Evolutionary conservation across 2,113 vertebrate species (phyloP).

Genomic region (Clarias macrocephalus): DNA sequence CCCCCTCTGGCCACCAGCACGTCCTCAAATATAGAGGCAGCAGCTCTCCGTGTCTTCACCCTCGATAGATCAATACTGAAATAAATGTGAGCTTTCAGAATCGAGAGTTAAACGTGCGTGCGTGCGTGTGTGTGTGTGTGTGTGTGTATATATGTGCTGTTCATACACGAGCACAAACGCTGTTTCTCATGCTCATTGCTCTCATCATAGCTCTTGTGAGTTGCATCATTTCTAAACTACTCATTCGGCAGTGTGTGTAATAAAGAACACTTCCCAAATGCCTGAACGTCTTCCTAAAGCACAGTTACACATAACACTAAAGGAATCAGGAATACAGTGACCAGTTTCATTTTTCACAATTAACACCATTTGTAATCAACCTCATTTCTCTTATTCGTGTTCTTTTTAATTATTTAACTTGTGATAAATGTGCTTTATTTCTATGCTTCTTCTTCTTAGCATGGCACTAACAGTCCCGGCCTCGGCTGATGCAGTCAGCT

Average conservation of each 20-base stretch:
- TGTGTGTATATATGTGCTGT: background rate
- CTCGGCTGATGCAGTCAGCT: no score
- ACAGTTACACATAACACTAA: background rate
- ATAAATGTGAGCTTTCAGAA: background rate
- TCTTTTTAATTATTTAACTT: no score
- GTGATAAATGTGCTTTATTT: no score
- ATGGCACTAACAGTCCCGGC: no score
- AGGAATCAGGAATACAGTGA: background rate
- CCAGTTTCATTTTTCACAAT: background rate
- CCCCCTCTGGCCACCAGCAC: background rate
- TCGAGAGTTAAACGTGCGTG: background rate
- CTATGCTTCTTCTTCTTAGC: no score
- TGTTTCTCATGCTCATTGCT: background rate
- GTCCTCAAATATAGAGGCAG: conserved; percentile 14
- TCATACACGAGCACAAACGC: background rate
- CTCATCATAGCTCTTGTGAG: background rate
- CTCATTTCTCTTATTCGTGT: no score
- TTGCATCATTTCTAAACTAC: background rate
- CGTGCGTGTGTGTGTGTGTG: background rate
- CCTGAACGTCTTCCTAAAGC: background rate
- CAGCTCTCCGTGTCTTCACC: background rate
- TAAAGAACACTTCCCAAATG: background rate
- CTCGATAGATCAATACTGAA: background rate
- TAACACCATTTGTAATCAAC: no score
- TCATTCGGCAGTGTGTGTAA: background rate